Conservation (phyloP, 2,797 vertebrate species). For the Coregonus sp. region DNA sequence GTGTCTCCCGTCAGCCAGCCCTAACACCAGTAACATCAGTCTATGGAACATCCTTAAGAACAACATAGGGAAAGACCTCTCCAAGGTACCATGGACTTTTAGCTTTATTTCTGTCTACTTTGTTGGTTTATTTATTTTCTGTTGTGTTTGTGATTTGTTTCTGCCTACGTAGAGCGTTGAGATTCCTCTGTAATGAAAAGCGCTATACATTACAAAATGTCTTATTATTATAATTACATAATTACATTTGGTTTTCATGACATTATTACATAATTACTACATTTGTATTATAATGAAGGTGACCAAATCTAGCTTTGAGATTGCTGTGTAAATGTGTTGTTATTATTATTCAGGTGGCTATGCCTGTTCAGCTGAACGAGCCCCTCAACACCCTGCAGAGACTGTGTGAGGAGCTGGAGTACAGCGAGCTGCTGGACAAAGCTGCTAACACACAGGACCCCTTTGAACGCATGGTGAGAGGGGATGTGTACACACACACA, state of each 20-base stretch:
- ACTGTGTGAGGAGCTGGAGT: conserved; percentile 95
- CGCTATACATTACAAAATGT: neutral
- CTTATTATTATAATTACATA: too few relatives aligned
- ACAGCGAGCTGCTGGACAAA: conserved; percentile 90
- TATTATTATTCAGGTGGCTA: conserved; percentile 76
- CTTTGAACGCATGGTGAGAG: conserved; percentile 90
- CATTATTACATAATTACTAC: too few relatives aligned
- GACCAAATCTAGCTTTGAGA: too few relatives aligned
- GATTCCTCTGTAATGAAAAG: neutral
- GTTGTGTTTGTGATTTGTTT: neutral
- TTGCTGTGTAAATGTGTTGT: too few relatives aligned
- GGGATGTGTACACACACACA: neutral
- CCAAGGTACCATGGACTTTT: conserved; percentile 67
- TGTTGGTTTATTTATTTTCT: neutral
- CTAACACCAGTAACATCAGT: conserved; percentile 88
- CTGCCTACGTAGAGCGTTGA: neutral
- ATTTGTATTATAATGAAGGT: too few relatives aligned
- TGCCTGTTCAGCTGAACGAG: conserved; percentile 95
- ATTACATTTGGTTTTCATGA: too few relatives aligned
- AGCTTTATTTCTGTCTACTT: too few relatives aligned
- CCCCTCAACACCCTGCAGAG: conserved; percentile 94
- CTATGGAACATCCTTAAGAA: conserved; percentile 97
- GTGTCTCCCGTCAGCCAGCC: conserved; percentile 83
- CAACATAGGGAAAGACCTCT: conserved; percentile 97
- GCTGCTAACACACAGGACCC: conserved; percentile 80